Evolutionary conservation across 2,888 invertebrate genomes (phyloP).

Genomic region (Alcis repandata): DNA sequence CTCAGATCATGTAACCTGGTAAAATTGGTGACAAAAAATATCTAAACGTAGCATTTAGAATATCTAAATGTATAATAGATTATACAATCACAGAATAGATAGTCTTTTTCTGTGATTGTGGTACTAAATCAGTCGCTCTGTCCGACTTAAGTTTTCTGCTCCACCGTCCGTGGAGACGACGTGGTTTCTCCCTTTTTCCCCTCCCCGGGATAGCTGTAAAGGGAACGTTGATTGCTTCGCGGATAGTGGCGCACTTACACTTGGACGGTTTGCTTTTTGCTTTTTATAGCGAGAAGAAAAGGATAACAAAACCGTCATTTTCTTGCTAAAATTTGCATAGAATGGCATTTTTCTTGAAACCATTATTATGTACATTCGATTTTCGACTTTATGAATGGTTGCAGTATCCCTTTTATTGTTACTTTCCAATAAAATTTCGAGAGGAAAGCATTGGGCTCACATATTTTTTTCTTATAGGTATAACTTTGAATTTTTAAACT

Average conservation of each 20-base stretch:
- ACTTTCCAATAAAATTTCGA: too few relatives aligned
- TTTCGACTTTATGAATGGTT: too few relatives aligned
- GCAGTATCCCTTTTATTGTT: too few relatives aligned
- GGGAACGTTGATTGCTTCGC: slow-evolving; percentile 39
- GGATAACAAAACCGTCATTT: background rate
- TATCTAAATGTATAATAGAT: too few relatives aligned
- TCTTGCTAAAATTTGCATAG: background rate
- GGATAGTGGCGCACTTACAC: slow-evolving; percentile 18
- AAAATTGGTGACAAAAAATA: too few relatives aligned
- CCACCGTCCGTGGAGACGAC: slow-evolving; percentile 1
- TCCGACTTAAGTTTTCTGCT: background rate
- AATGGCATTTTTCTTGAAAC: background rate
- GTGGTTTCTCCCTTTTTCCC: slow-evolving; percentile 3
- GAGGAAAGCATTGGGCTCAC: too few relatives aligned
- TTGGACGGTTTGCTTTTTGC: slow-evolving; percentile 9
- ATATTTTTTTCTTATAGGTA: too few relatives aligned
- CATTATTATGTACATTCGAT: background rate
- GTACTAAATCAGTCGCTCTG: slow-evolving; percentile 3
- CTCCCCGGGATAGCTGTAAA: slow-evolving; percentile 22
- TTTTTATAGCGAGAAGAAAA: slow-evolving; percentile 1
- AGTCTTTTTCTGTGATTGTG: too few relatives aligned
- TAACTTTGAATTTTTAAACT: too few relatives aligned
- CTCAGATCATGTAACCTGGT: too few relatives aligned
- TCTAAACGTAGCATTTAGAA: too few relatives aligned
- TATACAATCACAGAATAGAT: too few relatives aligned